Evolutionary conservation across 2,797 vertebrate genomes (phyloP).

Genomic region (Agapornis canus): DNA sequence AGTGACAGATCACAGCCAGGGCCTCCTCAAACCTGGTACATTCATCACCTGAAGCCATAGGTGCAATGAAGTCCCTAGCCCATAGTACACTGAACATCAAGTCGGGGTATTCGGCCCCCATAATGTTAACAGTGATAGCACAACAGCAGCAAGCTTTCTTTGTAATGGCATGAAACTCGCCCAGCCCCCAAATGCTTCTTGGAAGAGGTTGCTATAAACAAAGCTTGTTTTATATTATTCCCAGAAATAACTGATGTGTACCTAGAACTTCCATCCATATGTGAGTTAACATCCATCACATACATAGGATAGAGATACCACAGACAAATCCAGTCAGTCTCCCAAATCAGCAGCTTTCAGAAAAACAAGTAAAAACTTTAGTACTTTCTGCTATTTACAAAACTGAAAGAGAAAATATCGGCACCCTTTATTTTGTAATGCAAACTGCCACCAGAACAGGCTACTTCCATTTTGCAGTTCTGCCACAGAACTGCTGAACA

Average conservation of each 20-base stretch:
- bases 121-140: rapidly evolving
- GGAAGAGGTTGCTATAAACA: neutral
- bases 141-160: neutral
- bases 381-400: neutral
- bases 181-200: neutral
- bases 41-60: rapidly evolving
- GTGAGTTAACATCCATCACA: rapidly evolving
- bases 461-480: neutral
- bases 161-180: neutral
- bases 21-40: neutral
- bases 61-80: neutral
- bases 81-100: rapidly evolving
- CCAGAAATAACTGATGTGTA: neutral
- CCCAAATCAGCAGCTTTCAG: neutral
- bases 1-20: rapidly evolving
- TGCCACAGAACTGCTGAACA: neutral
- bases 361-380: neutral
- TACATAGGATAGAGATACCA: neutral
- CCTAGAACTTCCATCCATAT: neutral
- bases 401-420: neutral
- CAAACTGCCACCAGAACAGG: neutral
- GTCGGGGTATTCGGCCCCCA: too few species aligned
- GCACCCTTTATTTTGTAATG: neutral
- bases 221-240: neutral
- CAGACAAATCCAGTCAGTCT: neutral